Percentiles rank a stretch among this genome's conserved stretches.
Conservation (phyloP, 1,140 invertebrate genomes). For the Brachionus plicatilis region DNA sequence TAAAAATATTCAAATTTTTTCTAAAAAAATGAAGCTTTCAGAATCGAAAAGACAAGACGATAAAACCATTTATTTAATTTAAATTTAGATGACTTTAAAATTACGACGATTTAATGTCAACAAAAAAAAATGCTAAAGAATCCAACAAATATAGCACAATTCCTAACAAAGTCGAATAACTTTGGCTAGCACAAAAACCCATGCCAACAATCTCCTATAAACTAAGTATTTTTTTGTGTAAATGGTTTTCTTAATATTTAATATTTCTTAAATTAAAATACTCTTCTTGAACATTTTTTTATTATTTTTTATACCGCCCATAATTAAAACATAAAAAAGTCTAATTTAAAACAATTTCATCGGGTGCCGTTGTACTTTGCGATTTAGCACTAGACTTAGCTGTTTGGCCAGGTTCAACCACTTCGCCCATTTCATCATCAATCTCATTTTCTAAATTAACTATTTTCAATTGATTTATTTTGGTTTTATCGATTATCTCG, state of each 20-base stretch:
- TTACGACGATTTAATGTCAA: neutral
- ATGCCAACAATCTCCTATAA: neutral
- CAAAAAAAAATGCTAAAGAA: neutral
- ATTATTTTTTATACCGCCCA: neutral
- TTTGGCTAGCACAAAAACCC: no score
- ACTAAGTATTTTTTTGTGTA: neutral
- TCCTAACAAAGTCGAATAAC: neutral
- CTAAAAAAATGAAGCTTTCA: neutral
- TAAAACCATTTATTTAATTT: neutral
- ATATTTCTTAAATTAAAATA: neutral
- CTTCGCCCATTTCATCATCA: slow-evolving; percentile 3
- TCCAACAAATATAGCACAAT: neutral
- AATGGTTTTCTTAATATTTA: neutral
- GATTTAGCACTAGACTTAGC: neutral
- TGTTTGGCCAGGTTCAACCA: neutral
- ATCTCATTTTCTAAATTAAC: slow-evolving; percentile 32
- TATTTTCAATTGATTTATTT: slow-evolving; percentile 35
- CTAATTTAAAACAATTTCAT: slow-evolving; percentile 36
- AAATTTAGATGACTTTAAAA: neutral
- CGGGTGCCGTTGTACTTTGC: neutral
- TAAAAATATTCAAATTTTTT: neutral
- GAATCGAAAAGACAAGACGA: neutral
- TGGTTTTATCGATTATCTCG: slow-evolving; percentile 26
- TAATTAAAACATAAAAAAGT: neutral
- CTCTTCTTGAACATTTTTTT: neutral